Base-by-base conservation (phyloP, 2,888 invertebrate genomes). In the Napeogenes sylphis region DNA sequence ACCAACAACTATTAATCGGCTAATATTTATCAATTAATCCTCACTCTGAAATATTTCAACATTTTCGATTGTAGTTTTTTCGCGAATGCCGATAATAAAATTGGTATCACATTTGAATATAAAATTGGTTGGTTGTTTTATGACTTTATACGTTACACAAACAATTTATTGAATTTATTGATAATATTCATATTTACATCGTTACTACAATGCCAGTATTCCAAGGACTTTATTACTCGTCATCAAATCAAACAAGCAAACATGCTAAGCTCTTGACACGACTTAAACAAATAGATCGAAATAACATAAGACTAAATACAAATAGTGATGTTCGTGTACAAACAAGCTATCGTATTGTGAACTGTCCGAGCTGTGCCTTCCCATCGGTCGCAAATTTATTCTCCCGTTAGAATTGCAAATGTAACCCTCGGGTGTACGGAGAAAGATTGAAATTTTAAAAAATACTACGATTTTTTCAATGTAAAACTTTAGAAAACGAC, bases 401-500 rank as follows among this genome's bases (percentile, higher is more conserved):
- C 21, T 21, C 21, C 21, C 4, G 38, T 38, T 38, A 38, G 38
- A 38, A 4, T 10, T 42, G 42, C 42, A 42, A 42, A 42, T 10
- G 10, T 42, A 6, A 42, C 42, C 42, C 42, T 42, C 10, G 42
- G 8, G 4, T 51, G 30, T 51, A 30, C 54, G 32, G 47, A 8
- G 54, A 73, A 75, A 81, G 78, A 75, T 78, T 67, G 65, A 72
- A 70, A 14, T 65, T 67, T 65, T 58, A 70, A 63, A 68, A 70
- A 65, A 68, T 65, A 57, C 68, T 67, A 55, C 70, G 66, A 73
- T 77, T 79, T 81, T 86, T 85, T 86, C 81, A 82, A 83, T 85
- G 78, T 78, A 79, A 85, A 84, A 84, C 87, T 90, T 85, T 86
- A 83, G 81, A 85, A 81, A 85, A 82, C 85, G 84, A 84, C 80